phyloP scores from a whole-genome alignment of 2,113 vertebrate genomes.

The Microcebus murinus region DNA sequence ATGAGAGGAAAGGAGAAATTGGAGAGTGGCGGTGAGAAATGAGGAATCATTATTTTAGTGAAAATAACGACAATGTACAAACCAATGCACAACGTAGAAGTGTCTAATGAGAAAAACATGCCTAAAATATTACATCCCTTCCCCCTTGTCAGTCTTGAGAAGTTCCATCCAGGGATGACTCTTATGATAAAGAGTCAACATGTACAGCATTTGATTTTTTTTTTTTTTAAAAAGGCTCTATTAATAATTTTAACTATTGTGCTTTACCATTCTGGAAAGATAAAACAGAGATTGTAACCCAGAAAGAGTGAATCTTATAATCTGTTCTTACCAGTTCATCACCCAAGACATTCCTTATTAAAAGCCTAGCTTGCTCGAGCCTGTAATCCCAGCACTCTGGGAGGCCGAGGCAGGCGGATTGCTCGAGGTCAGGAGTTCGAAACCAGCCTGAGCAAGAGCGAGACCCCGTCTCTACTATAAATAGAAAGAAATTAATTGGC shows the following conservation, averaged over 20 bases:
- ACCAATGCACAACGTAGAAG: not conserved
- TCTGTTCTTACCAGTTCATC: not conserved
- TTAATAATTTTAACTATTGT: not conserved
- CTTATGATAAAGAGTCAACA: not conserved
- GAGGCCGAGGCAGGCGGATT: too few species aligned
- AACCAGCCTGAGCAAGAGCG: too few species aligned
- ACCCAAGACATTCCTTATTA: not conserved
- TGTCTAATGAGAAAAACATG: not conserved
- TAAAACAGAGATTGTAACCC: not conserved
- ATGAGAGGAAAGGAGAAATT: not conserved
- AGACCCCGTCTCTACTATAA: too few species aligned
- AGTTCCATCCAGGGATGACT: not conserved
- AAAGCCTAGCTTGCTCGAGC: not conserved
- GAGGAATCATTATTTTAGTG: not conserved
- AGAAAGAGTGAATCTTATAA: not conserved
- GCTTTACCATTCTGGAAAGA: not conserved
- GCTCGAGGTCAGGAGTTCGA: too few species aligned
- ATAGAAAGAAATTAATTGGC: too few species aligned
- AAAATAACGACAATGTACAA: not conserved
- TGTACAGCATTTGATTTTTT: not conserved
- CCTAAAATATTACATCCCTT: not conserved
- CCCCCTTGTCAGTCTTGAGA: not conserved
- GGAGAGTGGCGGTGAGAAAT: not conserved
- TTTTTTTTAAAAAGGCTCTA: not conserved
- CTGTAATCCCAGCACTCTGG: too few species aligned